phyloP scores from a whole-genome alignment of 2,797 vertebrate genomes.

The Eurystomus glaucurus region DNA sequence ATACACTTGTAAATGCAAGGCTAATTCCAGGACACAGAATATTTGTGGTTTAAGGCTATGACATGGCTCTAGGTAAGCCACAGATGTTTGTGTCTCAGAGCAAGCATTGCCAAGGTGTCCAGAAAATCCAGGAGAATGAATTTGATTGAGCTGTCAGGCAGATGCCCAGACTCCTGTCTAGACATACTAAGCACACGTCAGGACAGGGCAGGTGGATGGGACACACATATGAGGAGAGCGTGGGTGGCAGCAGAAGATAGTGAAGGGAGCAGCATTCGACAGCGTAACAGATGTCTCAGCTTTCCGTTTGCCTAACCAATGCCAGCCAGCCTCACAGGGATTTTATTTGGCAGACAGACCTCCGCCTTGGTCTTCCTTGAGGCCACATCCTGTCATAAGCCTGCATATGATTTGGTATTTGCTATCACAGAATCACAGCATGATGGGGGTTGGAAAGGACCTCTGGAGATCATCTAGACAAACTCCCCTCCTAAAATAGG shows the following conservation, averaged over 20 bases:
- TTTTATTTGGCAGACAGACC: background rate
- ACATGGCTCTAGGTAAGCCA: background rate
- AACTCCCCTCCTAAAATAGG: background rate
- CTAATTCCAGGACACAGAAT: background rate
- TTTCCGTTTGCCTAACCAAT: background rate
- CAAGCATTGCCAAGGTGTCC: background rate
- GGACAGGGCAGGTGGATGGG: background rate
- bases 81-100: background rate
- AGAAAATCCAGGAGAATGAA: background rate
- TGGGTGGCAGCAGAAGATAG: slow-evolving; percentile 23
- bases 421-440: rapidly evolving
- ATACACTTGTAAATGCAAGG: background rate
- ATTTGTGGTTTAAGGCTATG: background rate
- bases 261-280: background rate
- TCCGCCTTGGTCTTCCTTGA: background rate
- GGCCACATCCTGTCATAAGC: background rate
- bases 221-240: rapidly evolving
- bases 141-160: background rate
- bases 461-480: background rate
- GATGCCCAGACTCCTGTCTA: slow-evolving; percentile 1
- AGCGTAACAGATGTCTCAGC: background rate
- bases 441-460: background rate
- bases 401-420: background rate
- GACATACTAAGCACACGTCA: background rate
- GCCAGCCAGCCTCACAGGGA: background rate